A percentile compares a stretch with the other conserved stretches of the same genome.
Evolutionary conservation across 2,797 vertebrate genomes (phyloP).

Genomic region (Eospalax fontanierii): DNA sequence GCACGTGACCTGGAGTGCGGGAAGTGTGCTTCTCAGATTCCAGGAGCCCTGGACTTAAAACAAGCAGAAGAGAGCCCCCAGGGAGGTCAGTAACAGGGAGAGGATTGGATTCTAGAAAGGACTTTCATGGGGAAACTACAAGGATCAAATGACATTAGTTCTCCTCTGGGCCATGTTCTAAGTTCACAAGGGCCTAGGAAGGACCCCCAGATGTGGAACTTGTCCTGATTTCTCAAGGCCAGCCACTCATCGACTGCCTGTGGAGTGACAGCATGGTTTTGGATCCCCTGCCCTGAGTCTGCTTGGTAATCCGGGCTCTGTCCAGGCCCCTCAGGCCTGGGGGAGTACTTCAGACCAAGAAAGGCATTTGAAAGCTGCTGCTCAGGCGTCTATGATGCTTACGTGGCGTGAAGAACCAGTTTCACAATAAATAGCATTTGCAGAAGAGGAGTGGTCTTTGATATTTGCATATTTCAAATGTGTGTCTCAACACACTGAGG

Average conservation of each 20-base stretch:
- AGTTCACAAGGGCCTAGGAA: conserved; percentile 75
- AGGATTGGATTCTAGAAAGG: conserved; percentile 71
- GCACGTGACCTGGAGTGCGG: conserved; percentile 29
- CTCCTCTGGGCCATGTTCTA: conserved; percentile 77
- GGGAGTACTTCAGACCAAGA: not conserved
- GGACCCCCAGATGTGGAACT: conserved; percentile 81
- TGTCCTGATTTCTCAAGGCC: conserved; percentile 79
- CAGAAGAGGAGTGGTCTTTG: not conserved
- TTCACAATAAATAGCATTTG: not conserved
- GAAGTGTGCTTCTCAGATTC: conserved; percentile 62
- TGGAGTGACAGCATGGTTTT: conserved; percentile 73
- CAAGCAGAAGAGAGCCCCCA: conserved; percentile 36
- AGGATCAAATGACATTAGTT: conserved; percentile 61
- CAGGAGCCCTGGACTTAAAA: conserved; percentile 46
- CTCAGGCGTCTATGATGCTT: not conserved
- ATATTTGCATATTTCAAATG: not conserved
- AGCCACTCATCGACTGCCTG: conserved; percentile 63
- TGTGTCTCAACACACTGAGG: not conserved
- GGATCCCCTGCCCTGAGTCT: conserved; percentile 49
- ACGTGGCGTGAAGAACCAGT: not conserved
- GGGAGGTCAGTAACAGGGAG: conserved; percentile 35
- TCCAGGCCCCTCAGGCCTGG: not conserved
- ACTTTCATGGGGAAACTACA: conserved; percentile 78
- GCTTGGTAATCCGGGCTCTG: not conserved
- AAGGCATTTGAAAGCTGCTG: conserved; percentile 60